These are phyloP conservation scores for Tetramorium bicarinatum DNA, from an alignment of 2,888 invertebrate genomes.

Conservation along the genomic window DNA sequence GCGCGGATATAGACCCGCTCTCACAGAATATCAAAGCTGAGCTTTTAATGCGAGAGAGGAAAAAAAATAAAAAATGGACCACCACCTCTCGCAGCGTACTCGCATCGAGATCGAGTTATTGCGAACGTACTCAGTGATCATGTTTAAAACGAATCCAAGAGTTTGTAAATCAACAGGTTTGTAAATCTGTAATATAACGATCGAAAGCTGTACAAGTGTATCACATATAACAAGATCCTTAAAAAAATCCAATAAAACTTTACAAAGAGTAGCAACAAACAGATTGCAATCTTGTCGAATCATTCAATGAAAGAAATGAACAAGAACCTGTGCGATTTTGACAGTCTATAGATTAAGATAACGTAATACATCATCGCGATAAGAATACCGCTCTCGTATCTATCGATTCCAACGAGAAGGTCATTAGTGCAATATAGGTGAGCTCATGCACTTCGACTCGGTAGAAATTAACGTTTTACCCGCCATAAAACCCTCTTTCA, in stretches of 20 bases:
- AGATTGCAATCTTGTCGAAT: background rate
- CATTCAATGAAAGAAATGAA: background rate
- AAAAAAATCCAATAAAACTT: background rate
- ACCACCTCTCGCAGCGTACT: background rate
- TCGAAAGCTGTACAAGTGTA: background rate
- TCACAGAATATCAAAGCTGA: conserved; percentile 27
- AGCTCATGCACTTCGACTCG: conserved; percentile 39
- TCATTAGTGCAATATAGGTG: conserved; percentile 42
- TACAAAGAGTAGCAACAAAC: background rate
- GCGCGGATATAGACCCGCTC: conserved; percentile 26
- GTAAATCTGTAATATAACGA: background rate
- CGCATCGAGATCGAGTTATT: conserved; percentile 25
- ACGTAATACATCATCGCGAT: conserved; percentile 13
- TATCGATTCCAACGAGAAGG: conserved; percentile 6
- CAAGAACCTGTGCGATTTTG: background rate
- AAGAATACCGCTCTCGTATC: conserved; percentile 26
- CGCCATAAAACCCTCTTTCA: conserved; percentile 30
- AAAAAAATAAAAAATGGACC: conserved; percentile 26
- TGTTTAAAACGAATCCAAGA: conserved; percentile 23
- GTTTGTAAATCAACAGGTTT: conserved; percentile 7
- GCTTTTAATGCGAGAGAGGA: background rate
- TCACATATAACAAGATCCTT: background rate
- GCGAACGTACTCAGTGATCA: conserved; percentile 3
- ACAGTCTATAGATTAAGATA: conserved; percentile 10
- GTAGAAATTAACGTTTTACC: conserved; percentile 48